phyloP scores from a whole-genome alignment of 2,888 invertebrate genomes.

The Tinea trinotella region DNA sequence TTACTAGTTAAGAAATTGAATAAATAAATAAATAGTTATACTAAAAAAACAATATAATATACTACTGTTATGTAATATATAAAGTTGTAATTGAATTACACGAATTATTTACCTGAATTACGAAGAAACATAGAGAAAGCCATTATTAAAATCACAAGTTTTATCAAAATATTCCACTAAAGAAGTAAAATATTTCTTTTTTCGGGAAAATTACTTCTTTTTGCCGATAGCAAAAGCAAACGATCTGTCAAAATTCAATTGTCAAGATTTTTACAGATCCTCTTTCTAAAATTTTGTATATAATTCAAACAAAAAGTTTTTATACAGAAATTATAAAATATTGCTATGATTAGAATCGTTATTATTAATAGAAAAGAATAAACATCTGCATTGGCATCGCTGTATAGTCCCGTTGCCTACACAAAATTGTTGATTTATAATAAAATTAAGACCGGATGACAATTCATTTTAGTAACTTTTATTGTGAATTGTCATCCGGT shows the following conservation, averaged over 20 bases:
- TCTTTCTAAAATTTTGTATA: too few relatives aligned
- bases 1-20: too few relatives aligned
- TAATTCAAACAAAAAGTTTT: too few relatives aligned
- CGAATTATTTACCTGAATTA: conserved; percentile 40
- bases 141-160: conserved; percentile 31
- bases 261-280: too few relatives aligned
- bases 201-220: not conserved
- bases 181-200: not conserved
- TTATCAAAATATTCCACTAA: not conserved
- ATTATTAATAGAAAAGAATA: too few relatives aligned
- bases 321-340: too few relatives aligned
- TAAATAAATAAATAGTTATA: not conserved
- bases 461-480: conserved; percentile 48
- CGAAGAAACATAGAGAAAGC: conserved; percentile 59
- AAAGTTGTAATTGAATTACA: not conserved
- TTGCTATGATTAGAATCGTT: too few relatives aligned
- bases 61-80: not conserved
- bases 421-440: too few relatives aligned
- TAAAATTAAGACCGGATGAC: conserved; percentile 44
- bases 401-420: too few relatives aligned
- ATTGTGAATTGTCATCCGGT: conserved; percentile 56
- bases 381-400: too few relatives aligned
- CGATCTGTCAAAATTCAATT: not conserved
- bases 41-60: not conserved
- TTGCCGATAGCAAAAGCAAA: not conserved